A percentile compares a stretch with the other conserved stretches of the same genome.
Conservation (phyloP, 2,888 invertebrate genomes). For the Brachyopa scutellaris region DNA sequence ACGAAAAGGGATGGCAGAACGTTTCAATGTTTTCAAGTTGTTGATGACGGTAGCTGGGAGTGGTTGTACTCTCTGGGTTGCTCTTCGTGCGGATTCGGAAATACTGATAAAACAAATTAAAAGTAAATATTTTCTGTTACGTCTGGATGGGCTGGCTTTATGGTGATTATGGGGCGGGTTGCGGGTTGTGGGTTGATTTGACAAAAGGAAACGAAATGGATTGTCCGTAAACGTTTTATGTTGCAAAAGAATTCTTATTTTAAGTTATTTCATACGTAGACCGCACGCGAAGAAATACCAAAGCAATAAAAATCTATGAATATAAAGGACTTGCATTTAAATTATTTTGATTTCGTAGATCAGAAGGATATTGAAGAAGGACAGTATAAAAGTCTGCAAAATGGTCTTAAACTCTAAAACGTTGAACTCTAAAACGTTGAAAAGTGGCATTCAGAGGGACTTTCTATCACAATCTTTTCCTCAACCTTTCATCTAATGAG, state of each 20-base stretch:
- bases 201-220: slow-evolving; percentile 9
- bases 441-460: too few species aligned
- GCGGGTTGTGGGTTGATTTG: too few species aligned
- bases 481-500: too few species aligned
- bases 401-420: too few species aligned
- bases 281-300: background rate
- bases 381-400: too few species aligned
- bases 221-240: slow-evolving; percentile 26
- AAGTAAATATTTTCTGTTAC: slow-evolving; percentile 51
- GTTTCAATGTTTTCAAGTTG: slow-evolving; percentile 37
- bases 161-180: background rate
- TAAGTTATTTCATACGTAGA: slow-evolving; percentile 1
- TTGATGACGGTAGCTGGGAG: background rate
- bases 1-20: slow-evolving; percentile 36
- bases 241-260: slow-evolving; percentile 15
- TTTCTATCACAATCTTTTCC: too few species aligned
- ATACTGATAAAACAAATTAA: slow-evolving; percentile 58
- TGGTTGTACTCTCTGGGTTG: background rate
- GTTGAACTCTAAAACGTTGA: too few species aligned
- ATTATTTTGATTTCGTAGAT: too few species aligned
- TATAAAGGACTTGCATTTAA: too few species aligned
- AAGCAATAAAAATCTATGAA: background rate
- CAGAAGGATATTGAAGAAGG: too few species aligned
- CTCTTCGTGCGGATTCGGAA: slow-evolving; percentile 18
- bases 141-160: slow-evolving; percentile 9